phyloP scores from a whole-genome alignment of 2,113 vertebrate genomes.

The Fulmarus glacialis region DNA sequence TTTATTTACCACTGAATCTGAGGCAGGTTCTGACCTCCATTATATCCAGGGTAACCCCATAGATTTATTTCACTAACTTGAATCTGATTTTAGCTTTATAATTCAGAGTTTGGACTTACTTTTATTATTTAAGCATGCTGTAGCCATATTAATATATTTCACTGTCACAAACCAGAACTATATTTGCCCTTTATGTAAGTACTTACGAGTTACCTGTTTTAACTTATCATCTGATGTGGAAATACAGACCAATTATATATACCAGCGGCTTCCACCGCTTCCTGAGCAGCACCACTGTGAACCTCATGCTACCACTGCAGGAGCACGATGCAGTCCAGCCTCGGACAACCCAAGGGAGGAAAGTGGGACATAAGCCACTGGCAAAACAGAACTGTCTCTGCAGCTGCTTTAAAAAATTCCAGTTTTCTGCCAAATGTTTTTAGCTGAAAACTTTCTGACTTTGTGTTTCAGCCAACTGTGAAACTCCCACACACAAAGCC shows the following conservation, averaged over 20 bases:
- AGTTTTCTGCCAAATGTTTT: not conserved
- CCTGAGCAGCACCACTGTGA: not conserved
- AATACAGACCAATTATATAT: not conserved
- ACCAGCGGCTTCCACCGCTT: rapidly evolving
- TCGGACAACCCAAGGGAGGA: not conserved
- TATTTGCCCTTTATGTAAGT: not conserved
- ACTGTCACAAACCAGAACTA: not conserved
- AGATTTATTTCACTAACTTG: not conserved
- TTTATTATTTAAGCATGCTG: not conserved
- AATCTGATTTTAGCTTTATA: not conserved
- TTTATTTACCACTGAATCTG: not conserved
- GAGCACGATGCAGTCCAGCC: not conserved
- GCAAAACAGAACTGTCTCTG: not conserved
- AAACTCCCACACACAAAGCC: not conserved
- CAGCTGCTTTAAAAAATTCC: not conserved
- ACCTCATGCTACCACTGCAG: too few species aligned
- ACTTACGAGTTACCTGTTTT: not conserved
- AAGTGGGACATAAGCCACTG: not conserved
- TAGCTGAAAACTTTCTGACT: not conserved
- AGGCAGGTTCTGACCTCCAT: not conserved
- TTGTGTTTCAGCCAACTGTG: not conserved
- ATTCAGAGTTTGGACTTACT: not conserved
- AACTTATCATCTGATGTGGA: not conserved
- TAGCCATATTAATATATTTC: not conserved
- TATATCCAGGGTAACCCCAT: not conserved